Conservation (phyloP, 2,113 vertebrate species). For the Sakesphorus luctuosus region DNA sequence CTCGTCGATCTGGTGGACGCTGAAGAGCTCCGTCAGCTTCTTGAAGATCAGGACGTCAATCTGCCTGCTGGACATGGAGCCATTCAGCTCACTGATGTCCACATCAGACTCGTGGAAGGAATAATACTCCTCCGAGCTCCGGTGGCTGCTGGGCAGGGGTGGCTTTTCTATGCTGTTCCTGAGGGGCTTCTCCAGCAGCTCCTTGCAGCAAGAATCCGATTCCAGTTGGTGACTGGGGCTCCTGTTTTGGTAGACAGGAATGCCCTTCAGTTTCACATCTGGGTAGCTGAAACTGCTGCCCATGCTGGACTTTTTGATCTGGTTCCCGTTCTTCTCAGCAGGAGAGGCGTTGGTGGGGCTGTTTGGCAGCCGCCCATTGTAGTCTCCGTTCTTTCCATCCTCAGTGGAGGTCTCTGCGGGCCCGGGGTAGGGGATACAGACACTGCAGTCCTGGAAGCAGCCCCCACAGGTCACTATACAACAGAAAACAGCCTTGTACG, state of each 20-base stretch:
- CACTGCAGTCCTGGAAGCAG: conserved; percentile 81
- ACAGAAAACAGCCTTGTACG: conserved; percentile 83
- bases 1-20: conserved; percentile 97
- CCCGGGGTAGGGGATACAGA: conserved; percentile 75
- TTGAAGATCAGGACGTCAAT: conserved; percentile 95
- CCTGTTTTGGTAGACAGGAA: conserved; percentile 82
- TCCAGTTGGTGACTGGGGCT: conserved; percentile 63
- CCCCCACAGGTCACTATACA: conserved; percentile 81
- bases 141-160: conserved; percentile 69
- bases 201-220: conserved; percentile 75
- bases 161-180: conserved; percentile 66
- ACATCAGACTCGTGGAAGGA: conserved; percentile 88
- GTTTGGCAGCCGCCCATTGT: conserved; percentile 79
- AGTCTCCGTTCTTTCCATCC: conserved; percentile 67
- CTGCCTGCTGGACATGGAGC: conserved; percentile 89
- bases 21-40: conserved; percentile 96
- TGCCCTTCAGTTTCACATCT: conserved; percentile 90
- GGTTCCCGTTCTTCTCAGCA: conserved; percentile 74
- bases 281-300: conserved; percentile 92
- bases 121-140: conserved; percentile 88
- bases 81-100: conserved; percentile 86
- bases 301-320: conserved; percentile 73
- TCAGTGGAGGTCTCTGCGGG: conserved; percentile 70
- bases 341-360: conserved; percentile 75
- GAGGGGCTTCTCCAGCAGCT: conserved; percentile 72